Base-by-base conservation (phyloP, 2,797 vertebrate genomes). In the Tapera naevia region DNA sequence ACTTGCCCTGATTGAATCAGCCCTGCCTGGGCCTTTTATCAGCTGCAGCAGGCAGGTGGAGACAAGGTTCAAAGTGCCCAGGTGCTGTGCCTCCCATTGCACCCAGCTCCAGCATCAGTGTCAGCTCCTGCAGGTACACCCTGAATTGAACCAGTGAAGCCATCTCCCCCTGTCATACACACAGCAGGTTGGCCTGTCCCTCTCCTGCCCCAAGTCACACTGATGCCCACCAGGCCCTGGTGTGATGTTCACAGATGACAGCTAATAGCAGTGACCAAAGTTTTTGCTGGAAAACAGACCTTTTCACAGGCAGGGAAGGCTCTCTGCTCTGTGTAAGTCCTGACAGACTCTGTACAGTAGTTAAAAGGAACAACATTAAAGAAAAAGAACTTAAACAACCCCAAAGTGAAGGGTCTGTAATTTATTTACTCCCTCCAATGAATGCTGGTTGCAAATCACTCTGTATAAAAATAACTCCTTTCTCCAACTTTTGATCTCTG, bases 401-500 rank as follows among this genome's bases (percentile, higher is more conserved):
- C 92, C 86, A 37, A 86, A 95, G 88, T 70, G 95, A 95, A 96
- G 82, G 92, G 66, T 80, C 92, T 96, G 91, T 96, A 96, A 95
- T 97, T 97, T 97, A 97, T 96, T 96, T 96, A 95, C 95, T 97
- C 96, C 88, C 82, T 69, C 41, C 94, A 67, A 94, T 85, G 96
- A 96, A 95, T 91, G 93, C 91, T 95, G 91, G 94, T 95, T 94
- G 96, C 95, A 96, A 97, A 97, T 97, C 95, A 97, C 95, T 95
- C 79, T 93, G 95, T 96, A 89, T 93, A 96, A 97, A 97, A 97
- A 97, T 95, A 97, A 97, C 96, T 96, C 96, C 96, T 96, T 95
- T 97, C 94, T 96, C 92, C 94, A 95, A 97, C 97, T 96, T 97
- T 96, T 97, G 97, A 97, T 97, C 96, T 97, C 88, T 80, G 92